Conservation (phyloP, 1,140 invertebrate species). For the Lordiphosa clarofinis region DNA sequence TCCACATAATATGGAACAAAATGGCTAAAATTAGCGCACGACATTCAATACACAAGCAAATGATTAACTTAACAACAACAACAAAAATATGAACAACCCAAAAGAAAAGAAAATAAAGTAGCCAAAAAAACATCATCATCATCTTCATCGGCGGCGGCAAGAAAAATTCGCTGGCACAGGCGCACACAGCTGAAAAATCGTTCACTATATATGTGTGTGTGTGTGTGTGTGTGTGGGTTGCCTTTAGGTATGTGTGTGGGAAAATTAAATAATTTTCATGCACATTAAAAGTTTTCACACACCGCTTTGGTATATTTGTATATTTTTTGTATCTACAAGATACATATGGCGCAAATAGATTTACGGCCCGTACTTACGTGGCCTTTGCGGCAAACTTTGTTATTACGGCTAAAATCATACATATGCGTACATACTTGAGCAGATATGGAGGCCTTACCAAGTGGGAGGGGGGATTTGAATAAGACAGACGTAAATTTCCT, state of each 20-base stretch:
- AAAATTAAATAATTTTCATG: slow-evolving; percentile 77
- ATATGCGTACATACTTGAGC: slow-evolving; percentile 2
- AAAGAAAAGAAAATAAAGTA: slow-evolving; percentile 67
- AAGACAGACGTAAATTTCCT: neutral
- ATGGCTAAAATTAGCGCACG: slow-evolving; percentile 79
- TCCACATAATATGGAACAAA: slow-evolving; percentile 68
- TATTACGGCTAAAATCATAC: slow-evolving; percentile 19
- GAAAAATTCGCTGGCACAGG: slow-evolving; percentile 46
- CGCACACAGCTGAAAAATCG: slow-evolving; percentile 18
- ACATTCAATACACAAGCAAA: slow-evolving; percentile 78
- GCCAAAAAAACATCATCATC: slow-evolving; percentile 51
- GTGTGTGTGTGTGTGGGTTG: slow-evolving; percentile 22
- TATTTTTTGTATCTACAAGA: slow-evolving; percentile 55
- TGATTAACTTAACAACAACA: slow-evolving; percentile 69
- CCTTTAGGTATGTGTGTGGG: slow-evolving; percentile 32
- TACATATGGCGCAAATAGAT: slow-evolving; percentile 70
- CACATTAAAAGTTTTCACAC: slow-evolving; percentile 75
- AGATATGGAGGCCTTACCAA: no score
- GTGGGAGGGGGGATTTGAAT: no score
- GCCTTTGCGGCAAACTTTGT: slow-evolving; percentile 40
- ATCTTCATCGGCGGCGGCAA: slow-evolving; percentile 24
- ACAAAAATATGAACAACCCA: slow-evolving; percentile 67
- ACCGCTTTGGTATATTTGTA: slow-evolving; percentile 42
- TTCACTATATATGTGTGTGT: slow-evolving; percentile 21
- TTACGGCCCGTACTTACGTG: slow-evolving; percentile 53